These are phyloP conservation scores for Styela clava DNA, from an alignment of 23 tunicate species.

Conservation along the genomic window DNA sequence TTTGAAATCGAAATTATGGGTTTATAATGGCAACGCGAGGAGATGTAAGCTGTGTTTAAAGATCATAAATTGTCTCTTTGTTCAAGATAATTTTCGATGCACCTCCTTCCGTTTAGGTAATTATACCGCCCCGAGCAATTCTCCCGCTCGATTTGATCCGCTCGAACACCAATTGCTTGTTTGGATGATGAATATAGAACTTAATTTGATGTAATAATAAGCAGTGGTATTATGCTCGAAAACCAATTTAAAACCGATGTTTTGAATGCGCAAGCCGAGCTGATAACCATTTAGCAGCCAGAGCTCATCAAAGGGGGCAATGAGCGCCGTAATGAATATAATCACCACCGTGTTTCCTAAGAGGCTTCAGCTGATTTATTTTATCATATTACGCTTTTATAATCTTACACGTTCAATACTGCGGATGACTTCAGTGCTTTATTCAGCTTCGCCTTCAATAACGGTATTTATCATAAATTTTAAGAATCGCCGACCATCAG, in stretches of 20 bases:
- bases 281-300: not conserved
- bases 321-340: not conserved
- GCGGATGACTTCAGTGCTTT: no score
- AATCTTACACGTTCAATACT: no score
- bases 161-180: not conserved
- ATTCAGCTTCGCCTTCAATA: no score
- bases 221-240: not conserved
- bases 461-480: no score
- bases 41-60: not conserved
- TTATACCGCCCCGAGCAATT: not conserved
- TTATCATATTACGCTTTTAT: no score
- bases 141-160: not conserved
- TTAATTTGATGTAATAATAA: not conserved
- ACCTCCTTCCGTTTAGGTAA: not conserved
- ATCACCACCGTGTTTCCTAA: not conserved
- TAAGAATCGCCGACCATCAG: no score
- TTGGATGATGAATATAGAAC: not conserved
- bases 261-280: not conserved
- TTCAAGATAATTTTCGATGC: not conserved
- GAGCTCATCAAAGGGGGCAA: not conserved
- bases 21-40: not conserved
- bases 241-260: not conserved
- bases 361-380: not conserved
- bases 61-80: not conserved
- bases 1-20: not conserved